Conservation (phyloP, 2,888 invertebrate genomes). For the Lomographa bimaculata region DNA sequence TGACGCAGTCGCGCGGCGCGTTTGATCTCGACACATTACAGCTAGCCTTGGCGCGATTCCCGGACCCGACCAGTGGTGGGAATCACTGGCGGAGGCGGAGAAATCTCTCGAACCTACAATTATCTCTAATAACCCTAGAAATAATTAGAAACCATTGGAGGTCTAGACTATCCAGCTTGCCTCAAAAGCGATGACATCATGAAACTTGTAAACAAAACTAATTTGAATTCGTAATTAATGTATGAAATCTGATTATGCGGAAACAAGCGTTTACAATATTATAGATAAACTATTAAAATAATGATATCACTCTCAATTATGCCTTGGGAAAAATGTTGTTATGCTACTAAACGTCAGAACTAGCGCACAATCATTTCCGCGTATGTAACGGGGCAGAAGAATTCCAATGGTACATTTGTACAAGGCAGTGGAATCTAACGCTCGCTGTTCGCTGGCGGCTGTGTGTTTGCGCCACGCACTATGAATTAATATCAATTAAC, state of each 20-base stretch:
- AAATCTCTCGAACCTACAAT: constrained; percentile 1
- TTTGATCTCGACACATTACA: constrained; percentile 68
- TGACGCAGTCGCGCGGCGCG: constrained; percentile 61
- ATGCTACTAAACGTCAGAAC: constrained; percentile 8
- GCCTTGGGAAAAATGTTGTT: constrained; percentile 4
- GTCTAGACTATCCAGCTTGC: neutral
- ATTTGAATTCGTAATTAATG: constrained; percentile 8
- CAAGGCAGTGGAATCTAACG: constrained; percentile 11
- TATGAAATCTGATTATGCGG: constrained; percentile 20
- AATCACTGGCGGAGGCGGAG: constrained; percentile 18
- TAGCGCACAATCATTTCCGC: constrained; percentile 3
- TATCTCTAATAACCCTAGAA: neutral
- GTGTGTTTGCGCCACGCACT: constrained; percentile 64
- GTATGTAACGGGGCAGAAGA: neutral
- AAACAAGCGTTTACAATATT: constrained; percentile 30
- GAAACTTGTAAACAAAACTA: constrained; percentile 2
- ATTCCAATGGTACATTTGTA: constrained; percentile 5
- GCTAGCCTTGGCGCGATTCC: constrained; percentile 69
- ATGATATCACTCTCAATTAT: constrained; percentile 28
- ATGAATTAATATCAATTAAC: constrained; percentile 82
- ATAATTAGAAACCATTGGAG: no score
- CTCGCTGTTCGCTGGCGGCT: constrained; percentile 33
- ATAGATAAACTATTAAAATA: constrained; percentile 13
- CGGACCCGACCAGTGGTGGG: constrained; percentile 30
- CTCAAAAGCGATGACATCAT: constrained; percentile 9